These are phyloP conservation scores for Ailuropoda melanoleuca DNA, from an alignment of 2,113 vertebrate species.

Conservation along the genomic window DNA sequence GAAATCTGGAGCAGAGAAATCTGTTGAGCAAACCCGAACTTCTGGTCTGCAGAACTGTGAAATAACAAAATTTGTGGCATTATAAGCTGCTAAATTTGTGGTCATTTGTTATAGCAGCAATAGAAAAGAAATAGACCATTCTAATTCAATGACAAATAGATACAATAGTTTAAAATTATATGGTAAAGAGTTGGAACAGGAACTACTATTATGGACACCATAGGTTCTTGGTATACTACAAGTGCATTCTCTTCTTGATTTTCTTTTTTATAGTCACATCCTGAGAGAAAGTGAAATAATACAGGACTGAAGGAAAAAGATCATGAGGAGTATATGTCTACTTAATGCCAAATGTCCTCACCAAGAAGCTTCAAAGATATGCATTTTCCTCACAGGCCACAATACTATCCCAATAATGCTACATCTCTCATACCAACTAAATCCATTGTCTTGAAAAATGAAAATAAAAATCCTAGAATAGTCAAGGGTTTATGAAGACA, in stretches of 20 bases:
- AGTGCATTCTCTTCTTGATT: neutral
- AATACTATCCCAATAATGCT: neutral
- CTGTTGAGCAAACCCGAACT: neutral
- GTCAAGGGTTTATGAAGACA: constrained; percentile 11
- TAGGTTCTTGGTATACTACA: neutral
- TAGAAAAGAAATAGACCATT: neutral
- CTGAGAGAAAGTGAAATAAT: neutral
- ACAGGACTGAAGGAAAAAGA: neutral
- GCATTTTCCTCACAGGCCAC: neutral
- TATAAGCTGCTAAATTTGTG: neutral
- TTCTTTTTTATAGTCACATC: neutral
- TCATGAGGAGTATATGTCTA: neutral
- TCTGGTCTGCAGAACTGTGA: neutral
- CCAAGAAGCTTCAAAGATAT: neutral
- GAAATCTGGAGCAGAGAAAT: neutral
- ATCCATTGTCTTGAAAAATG: neutral
- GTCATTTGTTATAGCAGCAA: neutral
- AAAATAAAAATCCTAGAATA: constrained; percentile 39
- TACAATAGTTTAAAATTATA: neutral
- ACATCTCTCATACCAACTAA: neutral
- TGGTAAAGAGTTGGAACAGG: neutral
- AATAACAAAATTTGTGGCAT: constrained; percentile 5
- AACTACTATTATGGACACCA: neutral
- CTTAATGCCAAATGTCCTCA: neutral
- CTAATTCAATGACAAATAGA: neutral